A percentile compares a stretch with the other conserved stretches of the same genome.
phyloP scores from a whole-genome alignment of 2,113 vertebrate genomes.

The Azemiops feae region DNA sequence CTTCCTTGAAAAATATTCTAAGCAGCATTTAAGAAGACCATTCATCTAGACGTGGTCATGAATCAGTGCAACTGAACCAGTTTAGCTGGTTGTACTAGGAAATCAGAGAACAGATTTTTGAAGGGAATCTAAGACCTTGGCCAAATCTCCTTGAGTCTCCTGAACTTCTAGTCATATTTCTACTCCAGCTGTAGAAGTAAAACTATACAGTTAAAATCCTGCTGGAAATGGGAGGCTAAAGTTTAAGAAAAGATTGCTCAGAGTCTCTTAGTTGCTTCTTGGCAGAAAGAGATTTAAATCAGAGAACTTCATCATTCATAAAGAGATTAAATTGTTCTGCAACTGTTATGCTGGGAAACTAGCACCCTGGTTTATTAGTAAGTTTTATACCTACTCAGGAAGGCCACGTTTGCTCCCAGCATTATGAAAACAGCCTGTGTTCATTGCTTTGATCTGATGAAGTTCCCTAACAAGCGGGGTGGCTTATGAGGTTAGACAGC shows the following conservation, averaged over 20 bases:
- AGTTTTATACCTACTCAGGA: slow-evolving; percentile 6
- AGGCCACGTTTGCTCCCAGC: slow-evolving; percentile 9
- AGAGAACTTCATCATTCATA: background rate
- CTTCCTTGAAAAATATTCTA: background rate
- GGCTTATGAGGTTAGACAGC: too few relatives aligned
- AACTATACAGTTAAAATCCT: background rate
- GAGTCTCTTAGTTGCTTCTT: background rate
- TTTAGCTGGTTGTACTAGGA: background rate
- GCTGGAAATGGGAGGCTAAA: too few relatives aligned
- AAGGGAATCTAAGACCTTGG: background rate
- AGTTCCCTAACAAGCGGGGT: background rate
- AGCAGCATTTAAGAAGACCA: background rate
- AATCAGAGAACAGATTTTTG: background rate
- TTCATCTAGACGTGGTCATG: background rate
- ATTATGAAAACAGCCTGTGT: slow-evolving; percentile 17
- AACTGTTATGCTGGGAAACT: background rate
- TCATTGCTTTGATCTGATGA: slow-evolving; percentile 16
- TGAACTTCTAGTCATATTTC: background rate
- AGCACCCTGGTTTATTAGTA: background rate
- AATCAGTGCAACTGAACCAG: background rate
- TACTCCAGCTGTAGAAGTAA: background rate
- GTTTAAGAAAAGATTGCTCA: background rate
- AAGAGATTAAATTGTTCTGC: background rate
- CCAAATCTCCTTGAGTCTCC: background rate
- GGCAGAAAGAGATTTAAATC: background rate